phyloP scores from a whole-genome alignment of 2,113 vertebrate species.

The Bubo bubo region DNA sequence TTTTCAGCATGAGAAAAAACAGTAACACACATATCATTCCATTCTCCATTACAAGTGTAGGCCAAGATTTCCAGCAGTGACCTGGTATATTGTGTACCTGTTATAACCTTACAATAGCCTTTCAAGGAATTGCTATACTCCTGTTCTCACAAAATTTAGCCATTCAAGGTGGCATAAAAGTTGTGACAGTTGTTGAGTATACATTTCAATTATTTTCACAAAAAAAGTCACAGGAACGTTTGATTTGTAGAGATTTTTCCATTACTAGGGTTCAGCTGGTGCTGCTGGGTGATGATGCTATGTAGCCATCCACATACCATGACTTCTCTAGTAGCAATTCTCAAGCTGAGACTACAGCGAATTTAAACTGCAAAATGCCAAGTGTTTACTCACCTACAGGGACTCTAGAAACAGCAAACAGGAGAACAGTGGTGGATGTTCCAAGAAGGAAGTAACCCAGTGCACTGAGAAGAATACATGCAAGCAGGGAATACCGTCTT shows the following conservation, averaged over 20 bases:
- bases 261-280: background rate
- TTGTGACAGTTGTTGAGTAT: background rate
- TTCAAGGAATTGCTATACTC: background rate
- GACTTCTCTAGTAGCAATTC: background rate
- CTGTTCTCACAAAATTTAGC: background rate
- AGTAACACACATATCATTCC: background rate
- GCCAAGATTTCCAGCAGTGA: background rate
- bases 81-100: background rate
- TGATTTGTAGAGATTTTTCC: background rate
- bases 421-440: constrained; percentile 81
- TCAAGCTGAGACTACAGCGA: background rate
- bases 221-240: background rate
- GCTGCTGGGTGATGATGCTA: background rate
- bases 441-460: constrained; percentile 89
- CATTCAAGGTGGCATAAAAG: background rate
- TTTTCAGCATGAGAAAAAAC: background rate
- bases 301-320: background rate
- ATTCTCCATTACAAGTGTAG: background rate
- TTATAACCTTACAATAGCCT: background rate
- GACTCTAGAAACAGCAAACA: constrained; percentile 89
- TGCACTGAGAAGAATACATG: constrained; percentile 88
- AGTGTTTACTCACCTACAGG: constrained; percentile 85
- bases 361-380: background rate
- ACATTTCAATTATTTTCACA: background rate
- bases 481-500: constrained; percentile 83